phyloP scores from a whole-genome alignment of 2,888 invertebrate species.

The Apocheima hispidaria region DNA sequence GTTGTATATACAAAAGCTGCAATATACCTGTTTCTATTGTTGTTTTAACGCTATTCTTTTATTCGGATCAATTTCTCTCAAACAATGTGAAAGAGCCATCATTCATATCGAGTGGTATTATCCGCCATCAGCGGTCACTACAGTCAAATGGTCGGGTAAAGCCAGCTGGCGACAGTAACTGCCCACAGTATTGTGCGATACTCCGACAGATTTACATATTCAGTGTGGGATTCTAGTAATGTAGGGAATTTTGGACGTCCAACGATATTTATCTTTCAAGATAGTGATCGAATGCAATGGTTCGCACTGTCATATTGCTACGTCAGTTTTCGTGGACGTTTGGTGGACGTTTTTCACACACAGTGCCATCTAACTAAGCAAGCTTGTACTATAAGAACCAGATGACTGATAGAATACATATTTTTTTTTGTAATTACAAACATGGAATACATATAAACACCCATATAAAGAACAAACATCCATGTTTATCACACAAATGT shows the following conservation, averaged over 20 bases:
- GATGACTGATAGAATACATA: too few relatives aligned
- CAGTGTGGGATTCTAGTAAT: conserved; percentile 10
- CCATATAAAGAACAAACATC: too few relatives aligned
- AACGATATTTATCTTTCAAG: neutral
- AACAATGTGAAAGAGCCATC: conserved; percentile 13
- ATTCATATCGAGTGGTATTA: conserved; percentile 37
- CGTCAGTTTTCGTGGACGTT: too few relatives aligned
- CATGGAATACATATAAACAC: too few relatives aligned
- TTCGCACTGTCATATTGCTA: neutral
- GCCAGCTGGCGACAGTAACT: conserved; percentile 45
- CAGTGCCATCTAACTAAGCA: too few relatives aligned
- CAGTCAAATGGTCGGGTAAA: conserved; percentile 52
- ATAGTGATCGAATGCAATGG: neutral
- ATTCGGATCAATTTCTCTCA: neutral
- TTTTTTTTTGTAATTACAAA: too few relatives aligned
- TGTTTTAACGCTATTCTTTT: neutral
- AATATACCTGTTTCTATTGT: neutral
- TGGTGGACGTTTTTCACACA: too few relatives aligned
- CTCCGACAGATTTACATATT: conserved; percentile 24
- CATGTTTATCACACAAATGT: too few relatives aligned
- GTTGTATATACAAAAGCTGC: too few relatives aligned
- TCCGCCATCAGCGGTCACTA: conserved; percentile 35
- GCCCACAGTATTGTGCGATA: conserved; percentile 28
- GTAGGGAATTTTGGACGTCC: conserved; percentile 8
- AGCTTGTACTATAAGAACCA: too few relatives aligned